Evolutionary conservation across 2,113 vertebrate species (phyloP), one percentile per base, ranked within the genome.

Genomic region (Globicephala melas): DNA sequence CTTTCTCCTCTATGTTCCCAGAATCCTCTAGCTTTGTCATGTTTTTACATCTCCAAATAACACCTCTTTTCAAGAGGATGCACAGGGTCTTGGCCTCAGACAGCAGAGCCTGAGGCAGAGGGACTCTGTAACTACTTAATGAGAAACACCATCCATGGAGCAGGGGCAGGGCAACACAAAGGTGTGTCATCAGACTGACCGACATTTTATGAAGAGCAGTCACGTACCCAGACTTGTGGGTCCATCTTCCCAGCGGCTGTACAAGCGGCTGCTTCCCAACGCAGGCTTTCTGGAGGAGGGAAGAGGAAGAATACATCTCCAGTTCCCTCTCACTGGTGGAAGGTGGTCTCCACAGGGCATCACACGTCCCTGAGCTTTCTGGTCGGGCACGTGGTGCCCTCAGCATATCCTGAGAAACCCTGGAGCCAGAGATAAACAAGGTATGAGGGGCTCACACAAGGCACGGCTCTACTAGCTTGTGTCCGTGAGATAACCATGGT

Each of bases 161-260:
- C 5, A 36, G 12, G 20, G 28, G 9, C 0, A 20, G 21, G 12
- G 11, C 36, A 31, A 7, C 13, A 6, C 8, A 0, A 58, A 8
- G 10, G 4, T 38, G 55, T 0, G 0, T 15, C 13, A 65, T 20
- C 55, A 17, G 47, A 23, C 6, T 3, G 0, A 26, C 31, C 0
- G 0, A 44, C 28, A 17, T 55, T 26, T 58, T 31, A 23, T 38
- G 17, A n/a, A 23, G 25, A 14, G 17, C 11, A 31, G 3, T 14
- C 20, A 28, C 47, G 71, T 38, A 63, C 50, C 10, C 14, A 71
- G 8, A 79, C 36, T 0, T 14, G 23, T 36, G 53, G 31, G 44
- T 8, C 20, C 50, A 18, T 67, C 79, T 95, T 71, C 6, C 55
- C 58, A 63, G 74, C 20, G 38, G 9, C 44, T 18, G 2, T 12